Evolutionary conservation across 2,113 vertebrate species (phyloP), one percentile per base, ranked within the genome.

Genomic region (Bujurquina vittata): DNA sequence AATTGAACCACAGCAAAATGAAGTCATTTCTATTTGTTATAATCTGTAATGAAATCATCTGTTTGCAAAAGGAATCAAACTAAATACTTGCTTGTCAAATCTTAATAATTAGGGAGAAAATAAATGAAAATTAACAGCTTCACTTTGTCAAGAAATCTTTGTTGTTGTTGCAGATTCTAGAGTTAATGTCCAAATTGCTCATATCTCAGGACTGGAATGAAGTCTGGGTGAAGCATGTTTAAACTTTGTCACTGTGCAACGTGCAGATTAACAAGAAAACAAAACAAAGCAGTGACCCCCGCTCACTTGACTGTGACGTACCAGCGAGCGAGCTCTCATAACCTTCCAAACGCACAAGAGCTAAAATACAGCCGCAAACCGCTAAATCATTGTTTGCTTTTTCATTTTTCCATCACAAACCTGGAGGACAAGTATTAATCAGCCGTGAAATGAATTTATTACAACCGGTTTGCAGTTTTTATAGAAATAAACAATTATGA

Each of bases 401-500:
- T 72, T 49, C 67, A 54, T 72, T 72, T 72, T 72, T 72, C 67
- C 26, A 72, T 52, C 67, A 72, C 26, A 72, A 72, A 72, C 67
- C 67, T 72, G 67, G 67, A 72, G 23, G 67, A 72, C 67, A 72
- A 72, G 46, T 72, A 72, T 72, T 72, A 72, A 72, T 54, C 67
- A 33, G 67, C 10, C 46, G 2, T 72, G 67, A 72, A 72, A 72
- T 72, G 18, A 72, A 72, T n/a, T 72, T 72, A 72, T 54, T 72
- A 54, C 2, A 72, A 72, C 46, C 33, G 46, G 46, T 31, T 31
- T 31, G 46, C 67, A 72, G 46, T 72, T 72, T 33, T 72, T 54
- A 72, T 72, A 54, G 67, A 72, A 33, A 72, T 72, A 72, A 72
- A 26, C 67, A 72, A 72, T 54, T 72, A 72, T 72, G 43, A 54